Base-by-base conservation (phyloP, 2,797 vertebrate species). In the Anguilla megastoma region DNA sequence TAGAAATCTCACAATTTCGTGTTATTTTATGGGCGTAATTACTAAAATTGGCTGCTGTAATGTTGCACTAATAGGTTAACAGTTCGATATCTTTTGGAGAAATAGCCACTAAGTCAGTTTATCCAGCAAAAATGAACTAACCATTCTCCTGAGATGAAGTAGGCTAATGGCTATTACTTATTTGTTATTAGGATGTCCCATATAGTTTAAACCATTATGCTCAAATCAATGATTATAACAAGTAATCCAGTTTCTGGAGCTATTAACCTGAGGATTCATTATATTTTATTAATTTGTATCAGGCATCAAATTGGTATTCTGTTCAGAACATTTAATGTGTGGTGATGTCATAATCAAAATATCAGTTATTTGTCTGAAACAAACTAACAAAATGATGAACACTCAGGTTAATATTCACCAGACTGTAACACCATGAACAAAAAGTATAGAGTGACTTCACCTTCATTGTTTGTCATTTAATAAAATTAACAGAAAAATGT, bases 101-200 rank as follows among this genome's bases (percentile, higher is more conserved):
- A 45, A 45, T 48, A 74, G 69, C 54, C 2, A 60, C 71, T 3
- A 66, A 82, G 58, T 41, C 56, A 80, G 86, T 87, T 87, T 48
- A 76, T 87, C 48, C 66, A 71, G 41, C 79, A 87, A 87, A 41
- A 41, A 50, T 56, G 79, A 66, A 36, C 60, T 83, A 58, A 50
- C 18, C 66, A 80, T 54, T 80, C 52, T n/a, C 27, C 54, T 63
- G 41, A 80, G 86, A 41, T 83, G 45, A 66, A 33, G 74, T 87
- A 6, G 63, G 63, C 24, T 1, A 27, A 79, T 45, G 2, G 16
- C 18, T 50, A 82, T 76, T 76, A 14, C 76, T 36, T 41, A 1
- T 24, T 33, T 79, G 74, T 36, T 33, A 16, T 33, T 33, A 79
- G 8, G 0, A 79, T 79, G 5, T 82, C 7, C 18, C 24, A 24